Evolutionary conservation across 2,797 vertebrate genomes (phyloP).

Genomic region (Girardinus metallicus): DNA sequence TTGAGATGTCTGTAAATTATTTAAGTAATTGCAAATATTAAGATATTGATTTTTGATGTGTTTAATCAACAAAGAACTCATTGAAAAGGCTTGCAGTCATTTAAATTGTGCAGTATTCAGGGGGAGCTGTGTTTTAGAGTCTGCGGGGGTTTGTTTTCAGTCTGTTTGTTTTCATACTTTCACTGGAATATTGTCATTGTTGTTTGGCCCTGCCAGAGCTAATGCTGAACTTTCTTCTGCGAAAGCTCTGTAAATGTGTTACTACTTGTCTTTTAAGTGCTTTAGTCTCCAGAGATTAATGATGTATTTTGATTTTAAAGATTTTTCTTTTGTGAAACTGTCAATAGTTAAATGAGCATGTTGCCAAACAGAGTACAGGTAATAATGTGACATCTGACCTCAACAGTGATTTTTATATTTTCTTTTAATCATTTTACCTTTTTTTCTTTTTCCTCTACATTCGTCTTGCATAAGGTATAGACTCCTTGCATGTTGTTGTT

Average conservation of each 20-base stretch:
- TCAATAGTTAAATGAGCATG: neutral
- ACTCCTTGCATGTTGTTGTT: no score
- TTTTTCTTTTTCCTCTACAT: constrained; percentile 20
- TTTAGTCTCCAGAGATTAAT: neutral
- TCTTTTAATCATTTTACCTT: neutral
- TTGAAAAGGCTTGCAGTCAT: neutral
- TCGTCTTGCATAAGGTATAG: constrained; percentile 16
- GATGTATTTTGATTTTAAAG: neutral
- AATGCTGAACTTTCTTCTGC: neutral
- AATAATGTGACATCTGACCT: neutral
- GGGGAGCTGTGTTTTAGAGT: constrained; percentile 18
- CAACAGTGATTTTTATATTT: neutral
- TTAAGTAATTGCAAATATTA: neutral
- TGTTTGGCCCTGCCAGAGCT: neutral
- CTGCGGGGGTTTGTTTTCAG: constrained; percentile 22
- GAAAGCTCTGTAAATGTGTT: neutral
- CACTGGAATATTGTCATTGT: constrained; percentile 46
- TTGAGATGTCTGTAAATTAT: neutral
- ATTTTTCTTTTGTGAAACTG: neutral
- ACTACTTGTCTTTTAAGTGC: neutral
- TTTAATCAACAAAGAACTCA: neutral
- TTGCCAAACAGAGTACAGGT: neutral
- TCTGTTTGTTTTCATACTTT: constrained; percentile 42
- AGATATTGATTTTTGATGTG: neutral
- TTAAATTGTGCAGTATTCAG: constrained; percentile 12